Percentiles rank a stretch among this genome's conserved stretches.
Conservation (phyloP, 2,797 vertebrate genomes). For the Dicrostonyx torquatus region DNA sequence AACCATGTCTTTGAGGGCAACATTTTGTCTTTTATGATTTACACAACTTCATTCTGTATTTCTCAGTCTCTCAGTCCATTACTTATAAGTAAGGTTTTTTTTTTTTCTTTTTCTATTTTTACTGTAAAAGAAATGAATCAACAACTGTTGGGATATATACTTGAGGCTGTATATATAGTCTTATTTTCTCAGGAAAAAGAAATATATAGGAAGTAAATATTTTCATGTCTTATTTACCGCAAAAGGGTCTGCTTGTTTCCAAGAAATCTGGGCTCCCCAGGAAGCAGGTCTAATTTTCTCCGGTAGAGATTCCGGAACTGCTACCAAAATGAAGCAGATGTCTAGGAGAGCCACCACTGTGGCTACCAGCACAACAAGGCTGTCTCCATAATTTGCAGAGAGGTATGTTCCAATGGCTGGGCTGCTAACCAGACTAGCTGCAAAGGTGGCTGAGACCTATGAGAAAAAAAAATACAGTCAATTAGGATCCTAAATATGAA, state of each 20-base stretch:
- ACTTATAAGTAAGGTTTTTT: background rate
- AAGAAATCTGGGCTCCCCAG: constrained; percentile 93
- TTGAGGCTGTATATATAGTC: background rate
- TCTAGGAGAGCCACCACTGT: constrained; percentile 92
- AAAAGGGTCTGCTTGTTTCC: constrained; percentile 96
- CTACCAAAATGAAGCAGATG: constrained; percentile 95
- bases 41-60: background rate
- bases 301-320: constrained; percentile 94
- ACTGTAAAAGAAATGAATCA: constrained; percentile 32
- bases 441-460: constrained; percentile 96
- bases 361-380: constrained; percentile 93
- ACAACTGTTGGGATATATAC: background rate
- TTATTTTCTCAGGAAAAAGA: constrained; percentile 1
- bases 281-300: constrained; percentile 94
- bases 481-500: background rate
- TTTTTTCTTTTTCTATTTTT: constrained; percentile 57
- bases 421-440: constrained; percentile 95
- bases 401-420: constrained; percentile 96
- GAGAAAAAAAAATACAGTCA: constrained; percentile 8
- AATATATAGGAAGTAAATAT: constrained; percentile 40
- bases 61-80: background rate
- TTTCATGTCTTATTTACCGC: constrained; percentile 87
- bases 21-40: constrained; percentile 14
- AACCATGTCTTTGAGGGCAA: background rate
- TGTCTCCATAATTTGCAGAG: constrained; percentile 93